Base-by-base conservation (phyloP, 2,113 vertebrate species). In the Corapipo altera region DNA sequence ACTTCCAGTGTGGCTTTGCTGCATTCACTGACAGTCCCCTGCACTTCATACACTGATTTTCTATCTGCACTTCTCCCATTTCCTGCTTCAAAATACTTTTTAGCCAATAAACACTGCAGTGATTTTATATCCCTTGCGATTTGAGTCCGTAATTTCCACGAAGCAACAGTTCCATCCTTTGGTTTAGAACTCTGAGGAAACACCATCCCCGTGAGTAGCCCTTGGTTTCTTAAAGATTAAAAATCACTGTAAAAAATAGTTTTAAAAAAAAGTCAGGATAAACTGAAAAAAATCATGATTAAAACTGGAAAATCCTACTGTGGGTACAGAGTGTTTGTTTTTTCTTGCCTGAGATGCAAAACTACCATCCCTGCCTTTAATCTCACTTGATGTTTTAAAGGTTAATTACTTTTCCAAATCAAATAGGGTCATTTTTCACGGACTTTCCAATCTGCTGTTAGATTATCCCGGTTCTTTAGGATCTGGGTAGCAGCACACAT, bases 41-140 rank as follows among this genome's bases (percentile, higher is more conserved):
- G 84, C 96, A 55, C 83, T 64, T 18, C 90, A 90, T 17, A 74
- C 90, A 77, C 62, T 26, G 1, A 88, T 95, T 87, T 96, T 66
- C 91, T 69, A 67, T 11, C 33, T 13, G 89, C 88, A 92, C 54
- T 57, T 64, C 70, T 85, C 79, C 76, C 93, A 44, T 58, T 33
- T 43, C 93, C 91, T 77, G 94, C 94, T 93, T 92, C 37, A 37
- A 82, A 74, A 46, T 87, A 71, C 78, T 96, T 95, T 93, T 69
- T 75, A 96, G 95, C 84, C 91, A 93, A 96, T 87, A 96, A 96
- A 95, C 78, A 77, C 92, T 73, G 93, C 91, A 85, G 95, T 92
- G 93, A 89, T 96, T 97, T 97, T 80, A 32, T 41, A 96, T 74
- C 66, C 77, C 74, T 76, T 39, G 93, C 81, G 93, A 49, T 90